These are phyloP conservation scores for Drosophila gunungcola DNA, from an alignment of 1,140 invertebrate species.

Conservation along the genomic window DNA sequence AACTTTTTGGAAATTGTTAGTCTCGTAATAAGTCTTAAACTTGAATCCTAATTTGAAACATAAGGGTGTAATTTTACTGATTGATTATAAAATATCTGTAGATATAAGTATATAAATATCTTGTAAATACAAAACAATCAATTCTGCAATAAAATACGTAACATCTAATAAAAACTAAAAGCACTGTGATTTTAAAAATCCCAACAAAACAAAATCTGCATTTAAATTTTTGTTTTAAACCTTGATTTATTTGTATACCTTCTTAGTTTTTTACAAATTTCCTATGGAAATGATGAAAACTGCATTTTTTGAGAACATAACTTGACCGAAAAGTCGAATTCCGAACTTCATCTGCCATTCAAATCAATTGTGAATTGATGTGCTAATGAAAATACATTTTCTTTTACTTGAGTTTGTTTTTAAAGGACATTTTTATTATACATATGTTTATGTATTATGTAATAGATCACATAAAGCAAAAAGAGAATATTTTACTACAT, in stretches of 20 bases:
- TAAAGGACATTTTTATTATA: conserved; percentile 79
- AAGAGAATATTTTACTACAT: conserved; percentile 83
- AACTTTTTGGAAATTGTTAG: no score
- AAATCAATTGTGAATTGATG: no score
- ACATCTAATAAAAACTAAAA: background rate
- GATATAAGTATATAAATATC: conserved; percentile 6
- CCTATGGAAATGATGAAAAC: no score
- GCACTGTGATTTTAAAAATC: no score
- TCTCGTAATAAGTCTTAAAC: no score
- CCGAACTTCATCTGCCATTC: no score
- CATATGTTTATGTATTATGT: conserved; percentile 72
- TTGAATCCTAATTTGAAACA: no score
- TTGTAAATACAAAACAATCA: conserved; percentile 39
- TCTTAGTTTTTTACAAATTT: background rate
- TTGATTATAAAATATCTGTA: conserved; percentile 9
- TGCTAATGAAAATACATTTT: no score
- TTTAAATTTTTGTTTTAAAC: no score
- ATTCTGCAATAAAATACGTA: conserved; percentile 29
- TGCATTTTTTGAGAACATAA: no score
- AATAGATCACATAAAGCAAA: conserved; percentile 84
- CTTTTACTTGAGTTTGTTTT: conserved; percentile 31
- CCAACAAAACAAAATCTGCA: no score
- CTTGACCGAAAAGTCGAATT: no score
- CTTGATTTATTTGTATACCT: background rate
- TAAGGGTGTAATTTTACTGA: background rate